These are phyloP conservation scores for Nannobrachium achirus DNA, from an alignment of 2,113 vertebrate genomes.

Conservation along the genomic window DNA sequence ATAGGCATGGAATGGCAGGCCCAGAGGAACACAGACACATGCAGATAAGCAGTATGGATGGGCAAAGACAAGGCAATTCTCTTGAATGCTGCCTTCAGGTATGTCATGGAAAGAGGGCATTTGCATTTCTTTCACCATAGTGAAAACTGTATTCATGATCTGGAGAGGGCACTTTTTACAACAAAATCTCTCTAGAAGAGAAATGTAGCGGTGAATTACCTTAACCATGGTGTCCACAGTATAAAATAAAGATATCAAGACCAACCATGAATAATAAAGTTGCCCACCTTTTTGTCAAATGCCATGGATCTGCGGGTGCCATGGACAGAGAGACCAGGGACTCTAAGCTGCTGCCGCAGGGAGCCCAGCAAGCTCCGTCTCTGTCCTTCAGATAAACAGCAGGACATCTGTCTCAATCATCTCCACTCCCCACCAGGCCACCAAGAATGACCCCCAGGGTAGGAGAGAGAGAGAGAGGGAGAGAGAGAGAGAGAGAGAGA, in stretches of 20 bases:
- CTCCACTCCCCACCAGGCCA: slow-evolving; percentile 2
- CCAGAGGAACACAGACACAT: too few species aligned
- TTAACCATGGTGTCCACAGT: background rate
- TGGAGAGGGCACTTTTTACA: too few species aligned
- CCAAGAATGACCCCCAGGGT: slow-evolving; percentile 10
- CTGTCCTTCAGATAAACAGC: slow-evolving; percentile 21
- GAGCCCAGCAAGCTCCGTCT: background rate
- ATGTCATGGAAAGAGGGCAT: too few species aligned
- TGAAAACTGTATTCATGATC: too few species aligned
- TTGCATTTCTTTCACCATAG: too few species aligned
- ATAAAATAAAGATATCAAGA: background rate
- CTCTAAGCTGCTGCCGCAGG: background rate
- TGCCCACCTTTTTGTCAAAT: slow-evolving; percentile 28
- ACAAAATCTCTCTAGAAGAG: too few species aligned
- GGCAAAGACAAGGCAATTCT: too few species aligned
- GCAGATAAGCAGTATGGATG: too few species aligned
- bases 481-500: slow-evolving; percentile 7
- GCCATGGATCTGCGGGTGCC: too few species aligned
- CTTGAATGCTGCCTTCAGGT: too few species aligned
- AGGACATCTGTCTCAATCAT: slow-evolving; percentile 40
- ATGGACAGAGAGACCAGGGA: too few species aligned
- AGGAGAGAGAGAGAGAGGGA: too few species aligned
- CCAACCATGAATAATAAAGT: background rate
- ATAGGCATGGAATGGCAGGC: background rate
- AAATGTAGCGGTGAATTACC: background rate